Base-by-base conservation (phyloP, 2,888 invertebrate species). In the Acanthosoma haemorrhoidale region DNA sequence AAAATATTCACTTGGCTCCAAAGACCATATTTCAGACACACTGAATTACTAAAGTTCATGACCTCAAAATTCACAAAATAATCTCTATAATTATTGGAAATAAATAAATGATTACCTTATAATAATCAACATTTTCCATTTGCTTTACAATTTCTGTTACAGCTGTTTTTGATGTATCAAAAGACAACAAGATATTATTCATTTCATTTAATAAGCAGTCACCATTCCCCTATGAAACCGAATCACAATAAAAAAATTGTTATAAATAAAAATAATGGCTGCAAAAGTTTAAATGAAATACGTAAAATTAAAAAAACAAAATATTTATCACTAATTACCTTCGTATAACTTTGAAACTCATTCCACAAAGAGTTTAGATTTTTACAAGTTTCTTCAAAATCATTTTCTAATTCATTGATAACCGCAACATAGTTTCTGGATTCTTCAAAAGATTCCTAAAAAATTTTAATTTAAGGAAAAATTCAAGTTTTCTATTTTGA, bases 391-490 rank as follows among this genome's bases (percentile, higher is more conserved):
- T 64, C 64, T 25, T 64, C 41, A 64, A 64, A 64, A 41, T 64
- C 29, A 16, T n/a, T 41, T 11, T 38, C 15, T 31, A 64, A 29
- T 3, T 64, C 64, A 64, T 41, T 64, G 15, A 64, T 41, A 39
- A 29, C 39, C 15, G 39, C 39, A 16, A 64, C 16, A 25, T 64
- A 64, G 5, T 39, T 38, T 41, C 39, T 64, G 41, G 39, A 39
- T n/a, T 64, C 64, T 64, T 64, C 39, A 64, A 39, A 64, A 13
- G 64, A 39, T 25, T 41, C 39, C 64, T 64, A n/a, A 25, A 64
- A 57, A 57, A n/a, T 8, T 21, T 29, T 11, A 64, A 64, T 11
- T 9, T 15, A 5, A 59, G 34, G 29, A 32, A 59, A 25, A 11
- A 11, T 25, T 4, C 13, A 6, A 13, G 29, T 2, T n/a, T n/a